These are phyloP conservation scores for Poeciliopsis occidentalis DNA, from an alignment of 2,113 vertebrate genomes.

Conservation along the genomic window DNA sequence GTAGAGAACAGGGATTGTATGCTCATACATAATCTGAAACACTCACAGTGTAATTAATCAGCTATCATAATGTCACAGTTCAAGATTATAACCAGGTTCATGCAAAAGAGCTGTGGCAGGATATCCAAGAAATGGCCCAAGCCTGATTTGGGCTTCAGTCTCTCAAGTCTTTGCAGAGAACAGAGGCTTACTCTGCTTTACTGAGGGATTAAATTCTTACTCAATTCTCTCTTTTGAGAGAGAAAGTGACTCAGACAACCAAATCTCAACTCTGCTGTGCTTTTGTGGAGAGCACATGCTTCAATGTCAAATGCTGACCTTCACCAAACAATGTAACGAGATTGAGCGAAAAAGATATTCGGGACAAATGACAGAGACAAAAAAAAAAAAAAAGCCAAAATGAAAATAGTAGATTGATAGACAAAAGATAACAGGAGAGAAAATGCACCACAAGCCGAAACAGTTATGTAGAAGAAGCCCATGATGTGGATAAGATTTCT, in stretches of 20 bases:
- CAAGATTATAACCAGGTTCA: background rate
- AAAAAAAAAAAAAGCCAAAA: background rate
- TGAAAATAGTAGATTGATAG: background rate
- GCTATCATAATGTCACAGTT: background rate
- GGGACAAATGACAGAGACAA: constrained; percentile 1
- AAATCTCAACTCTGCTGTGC: constrained; percentile 6
- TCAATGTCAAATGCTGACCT: constrained; percentile 43
- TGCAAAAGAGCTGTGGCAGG: background rate
- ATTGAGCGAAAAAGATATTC: background rate
- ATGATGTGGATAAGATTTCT: constrained; percentile 10
- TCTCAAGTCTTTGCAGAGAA: background rate
- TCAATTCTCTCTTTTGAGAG: constrained; percentile 12
- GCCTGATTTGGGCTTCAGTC: background rate
- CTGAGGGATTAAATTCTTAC: constrained; percentile 14
- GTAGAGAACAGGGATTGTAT: too few species aligned
- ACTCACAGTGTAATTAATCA: too few species aligned
- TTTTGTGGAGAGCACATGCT: constrained; percentile 13
- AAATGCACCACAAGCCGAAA: background rate
- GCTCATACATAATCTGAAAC: too few species aligned
- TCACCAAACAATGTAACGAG: constrained; percentile 7
- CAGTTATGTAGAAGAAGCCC: background rate
- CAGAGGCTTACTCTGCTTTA: constrained; percentile 2
- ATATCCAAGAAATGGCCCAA: background rate
- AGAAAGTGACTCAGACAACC: background rate
- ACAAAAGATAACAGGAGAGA: constrained; percentile 6